phyloP scores from a whole-genome alignment of 2,113 vertebrate species.

The Platichthys flesus region DNA sequence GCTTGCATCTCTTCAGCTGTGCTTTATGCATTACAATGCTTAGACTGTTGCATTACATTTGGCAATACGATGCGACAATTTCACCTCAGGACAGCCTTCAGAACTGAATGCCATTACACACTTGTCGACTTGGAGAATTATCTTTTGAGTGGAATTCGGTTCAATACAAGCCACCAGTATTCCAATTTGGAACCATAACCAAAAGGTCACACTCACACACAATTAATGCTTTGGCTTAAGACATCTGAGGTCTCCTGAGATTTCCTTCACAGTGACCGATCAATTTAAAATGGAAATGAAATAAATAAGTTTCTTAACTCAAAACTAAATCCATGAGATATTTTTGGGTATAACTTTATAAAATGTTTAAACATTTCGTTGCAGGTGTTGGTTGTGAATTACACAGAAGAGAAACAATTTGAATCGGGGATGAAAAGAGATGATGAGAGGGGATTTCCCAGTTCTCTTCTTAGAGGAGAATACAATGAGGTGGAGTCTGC shows the following conservation, averaged over 20 bases:
- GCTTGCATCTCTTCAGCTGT: not conserved
- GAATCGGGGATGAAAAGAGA: conserved; percentile 34
- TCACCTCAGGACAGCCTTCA: too few species aligned
- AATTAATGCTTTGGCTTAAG: not conserved
- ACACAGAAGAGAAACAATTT: conserved; percentile 52
- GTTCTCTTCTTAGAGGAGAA: conserved; percentile 73
- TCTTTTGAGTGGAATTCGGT: too few species aligned
- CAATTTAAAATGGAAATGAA: not conserved
- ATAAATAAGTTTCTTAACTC: not conserved
- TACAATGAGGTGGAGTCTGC: conserved; percentile 86
- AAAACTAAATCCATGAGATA: not conserved
- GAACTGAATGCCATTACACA: too few species aligned
- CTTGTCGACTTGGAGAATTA: too few species aligned
- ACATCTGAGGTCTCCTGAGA: not conserved
- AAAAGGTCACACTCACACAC: too few species aligned
- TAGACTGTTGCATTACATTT: not conserved
- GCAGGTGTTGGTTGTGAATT: conserved; percentile 71
- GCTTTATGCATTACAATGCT: not conserved
- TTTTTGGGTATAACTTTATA: not conserved
- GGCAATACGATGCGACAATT: too few species aligned
- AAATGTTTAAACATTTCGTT: conserved; percentile 8
- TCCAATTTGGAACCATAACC: too few species aligned
- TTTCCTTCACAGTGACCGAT: not conserved
- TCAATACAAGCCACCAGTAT: too few species aligned
- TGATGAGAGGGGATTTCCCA: conserved; percentile 13